Percentiles rank a stretch among this genome's conserved stretches.
These are phyloP conservation scores for Amorpha juglandis DNA, from an alignment of 2,888 invertebrate species.

Conservation along the genomic window DNA sequence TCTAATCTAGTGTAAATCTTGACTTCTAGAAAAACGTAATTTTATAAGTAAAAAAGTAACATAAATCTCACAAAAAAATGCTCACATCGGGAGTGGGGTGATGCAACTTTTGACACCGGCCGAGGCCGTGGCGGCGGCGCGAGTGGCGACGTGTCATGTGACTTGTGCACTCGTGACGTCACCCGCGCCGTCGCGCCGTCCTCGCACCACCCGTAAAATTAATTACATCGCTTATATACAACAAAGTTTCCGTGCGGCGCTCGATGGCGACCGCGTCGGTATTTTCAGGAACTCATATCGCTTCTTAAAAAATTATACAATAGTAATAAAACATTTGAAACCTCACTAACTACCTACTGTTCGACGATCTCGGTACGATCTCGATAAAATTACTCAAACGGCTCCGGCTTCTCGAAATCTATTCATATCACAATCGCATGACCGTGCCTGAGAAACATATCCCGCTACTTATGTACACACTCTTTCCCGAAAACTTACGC, in stretches of 20 bases:
- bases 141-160: conserved; percentile 25
- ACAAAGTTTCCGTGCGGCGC: conserved; percentile 71
- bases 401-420: conserved; percentile 82
- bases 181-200: conserved; percentile 40
- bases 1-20: conserved; percentile 83
- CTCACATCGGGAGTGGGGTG: conserved; percentile 80
- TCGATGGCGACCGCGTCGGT: conserved; percentile 65
- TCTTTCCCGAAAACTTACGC: conserved; percentile 69
- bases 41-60: conserved; percentile 80
- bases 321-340: conserved; percentile 84
- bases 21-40: conserved; percentile 79
- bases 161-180: conserved; percentile 40
- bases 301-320: conserved; percentile 83
- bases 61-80: conserved; percentile 83
- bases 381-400: conserved; percentile 80
- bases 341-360: conserved; percentile 84
- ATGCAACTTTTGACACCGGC: conserved; percentile 70
- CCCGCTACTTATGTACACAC: conserved; percentile 84
- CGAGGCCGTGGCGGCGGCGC: conserved; percentile 37
- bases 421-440: conserved; percentile 84
- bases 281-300: conserved; percentile 84
- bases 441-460: conserved; percentile 82
- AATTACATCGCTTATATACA: conserved; percentile 79
- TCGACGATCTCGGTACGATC: conserved; percentile 83
- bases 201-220: conserved; percentile 54